Base-by-base conservation (phyloP, 2,113 vertebrate species). In the Proteles cristata region DNA sequence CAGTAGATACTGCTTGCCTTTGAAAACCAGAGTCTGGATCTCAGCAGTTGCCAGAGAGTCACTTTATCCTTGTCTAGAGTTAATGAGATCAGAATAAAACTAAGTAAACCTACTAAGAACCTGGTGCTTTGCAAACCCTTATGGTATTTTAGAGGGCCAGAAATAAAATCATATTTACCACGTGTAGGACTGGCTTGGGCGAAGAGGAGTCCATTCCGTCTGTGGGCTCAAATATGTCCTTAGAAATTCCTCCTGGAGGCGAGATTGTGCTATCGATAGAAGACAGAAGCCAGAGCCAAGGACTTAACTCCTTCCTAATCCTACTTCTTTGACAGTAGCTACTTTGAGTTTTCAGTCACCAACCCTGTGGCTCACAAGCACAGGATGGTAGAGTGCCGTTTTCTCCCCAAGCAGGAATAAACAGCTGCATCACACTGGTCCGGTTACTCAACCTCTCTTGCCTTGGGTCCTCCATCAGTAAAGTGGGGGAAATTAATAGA, bases 21-120 rank as follows among this genome's bases (percentile, higher is more conserved):
- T 61, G 76, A 76, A 93, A 58, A 8, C 12, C 53, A 61, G 85
- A 96, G 79, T n/a, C 35, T 74, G 45, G 43, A 74, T 88, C 84
- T 94, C 92, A 97, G 88, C 74, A 96, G 14, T 96, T 98, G 92
- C 50, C 35, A 55, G 4, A 10, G 65, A 80, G 45, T 69, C 9
- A 65, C 69, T 97, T 96, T 88, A 94, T 94, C 55, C 31, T 96
- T 85, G 80, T 97, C 80, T 48, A 77, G 58, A 95, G 35, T 74
- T 94, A 96, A 96, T 90, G 74, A 96, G 84, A 95, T 94, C 89
- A 93, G 79, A 92, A 58, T 82, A 63, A 95, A 94, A 85, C 71
- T 71, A 69, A 90, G 45, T 55, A 91, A 94, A 93, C 50, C 71
- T 35, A 12, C 58, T 81, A 71, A 92, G 85, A 94, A 58, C 23